Conservation (phyloP, 1,140 invertebrate species). For the Ylistrum balloti region DNA sequence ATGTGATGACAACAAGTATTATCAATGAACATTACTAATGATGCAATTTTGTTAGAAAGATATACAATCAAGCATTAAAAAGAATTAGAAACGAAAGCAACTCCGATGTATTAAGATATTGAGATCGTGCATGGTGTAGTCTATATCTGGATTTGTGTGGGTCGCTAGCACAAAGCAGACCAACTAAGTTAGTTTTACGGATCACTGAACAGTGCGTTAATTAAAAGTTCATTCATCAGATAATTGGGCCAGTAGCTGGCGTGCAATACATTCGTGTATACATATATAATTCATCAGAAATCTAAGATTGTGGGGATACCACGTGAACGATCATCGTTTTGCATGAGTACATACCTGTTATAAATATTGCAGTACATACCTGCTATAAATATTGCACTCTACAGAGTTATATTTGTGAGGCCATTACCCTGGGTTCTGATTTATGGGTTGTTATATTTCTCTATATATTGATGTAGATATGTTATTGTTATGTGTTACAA, state of each 20-base stretch:
- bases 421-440: not conserved
- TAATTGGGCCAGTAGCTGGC: conserved; percentile 7
- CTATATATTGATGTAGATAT: too few relatives aligned
- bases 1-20: too few relatives aligned
- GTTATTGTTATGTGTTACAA: too few relatives aligned
- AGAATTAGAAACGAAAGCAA: too few relatives aligned
- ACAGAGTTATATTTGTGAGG: not conserved
- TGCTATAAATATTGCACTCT: not conserved
- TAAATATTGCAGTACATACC: not conserved
- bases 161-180: too few relatives aligned
- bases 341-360: not conserved
- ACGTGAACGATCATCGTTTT: not conserved
- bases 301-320: not conserved
- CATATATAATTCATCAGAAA: not conserved
- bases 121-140: too few relatives aligned
- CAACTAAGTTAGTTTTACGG: not conserved
- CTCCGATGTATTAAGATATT: too few relatives aligned
- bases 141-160: too few relatives aligned
- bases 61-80: too few relatives aligned
- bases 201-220: not conserved
- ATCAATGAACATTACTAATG: too few relatives aligned
- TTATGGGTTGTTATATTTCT: too few relatives aligned
- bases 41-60: too few relatives aligned
- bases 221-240: conserved; percentile 35
- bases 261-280: not conserved